Conservation (phyloP, 2,797 vertebrate species). For the Caiman crocodilus region DNA sequence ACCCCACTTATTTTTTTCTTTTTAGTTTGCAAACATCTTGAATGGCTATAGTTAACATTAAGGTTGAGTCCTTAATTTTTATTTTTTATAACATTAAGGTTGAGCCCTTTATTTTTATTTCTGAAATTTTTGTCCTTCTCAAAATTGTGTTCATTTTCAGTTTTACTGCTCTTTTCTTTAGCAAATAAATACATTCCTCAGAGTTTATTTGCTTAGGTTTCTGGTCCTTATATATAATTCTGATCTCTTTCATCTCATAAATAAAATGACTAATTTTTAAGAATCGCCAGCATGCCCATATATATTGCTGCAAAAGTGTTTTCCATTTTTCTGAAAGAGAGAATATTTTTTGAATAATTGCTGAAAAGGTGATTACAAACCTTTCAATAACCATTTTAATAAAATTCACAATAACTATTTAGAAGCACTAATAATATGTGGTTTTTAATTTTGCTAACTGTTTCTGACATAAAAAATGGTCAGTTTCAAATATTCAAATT, state of each 20-base stretch:
- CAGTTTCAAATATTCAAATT: no score
- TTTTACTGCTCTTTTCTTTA: background rate
- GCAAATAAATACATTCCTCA: background rate
- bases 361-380: background rate
- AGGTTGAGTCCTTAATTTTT: background rate
- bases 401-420: background rate
- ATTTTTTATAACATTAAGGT: constrained; percentile 18
- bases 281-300: background rate
- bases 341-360: background rate
- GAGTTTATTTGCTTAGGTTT: background rate
- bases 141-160: background rate
- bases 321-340: background rate
- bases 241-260: background rate
- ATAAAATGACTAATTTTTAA: constrained; percentile 1
- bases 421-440: background rate
- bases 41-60: constrained; percentile 26
- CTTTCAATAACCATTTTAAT: background rate
- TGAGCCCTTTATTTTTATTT: background rate
- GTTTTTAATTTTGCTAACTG: no score
- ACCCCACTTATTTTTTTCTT: background rate
- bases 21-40: constrained; percentile 37
- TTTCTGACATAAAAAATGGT: no score
- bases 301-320: background rate
- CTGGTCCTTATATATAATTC: background rate
- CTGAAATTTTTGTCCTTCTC: constrained; percentile 38